phyloP scores from a whole-genome alignment of 2,888 invertebrate genomes.

The Chelonus formosanus region DNA sequence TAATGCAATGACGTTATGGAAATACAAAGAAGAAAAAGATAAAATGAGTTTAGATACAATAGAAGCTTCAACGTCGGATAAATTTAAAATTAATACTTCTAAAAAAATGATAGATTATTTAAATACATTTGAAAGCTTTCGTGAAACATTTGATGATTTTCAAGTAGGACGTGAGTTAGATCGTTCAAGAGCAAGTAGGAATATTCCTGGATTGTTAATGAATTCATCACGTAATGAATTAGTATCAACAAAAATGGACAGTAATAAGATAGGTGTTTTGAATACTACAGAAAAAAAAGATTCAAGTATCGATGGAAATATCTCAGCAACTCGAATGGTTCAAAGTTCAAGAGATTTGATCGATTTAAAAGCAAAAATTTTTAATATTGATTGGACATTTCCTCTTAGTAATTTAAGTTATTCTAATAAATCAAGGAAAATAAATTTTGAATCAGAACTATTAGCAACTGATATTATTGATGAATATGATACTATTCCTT shows the following conservation, averaged over 20 bases:
- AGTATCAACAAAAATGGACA: not conserved
- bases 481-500: constrained; percentile 37
- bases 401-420: not conserved
- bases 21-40: constrained; percentile 43
- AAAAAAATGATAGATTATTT: not conserved
- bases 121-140: constrained; percentile 3
- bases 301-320: too few relatives aligned
- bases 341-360: too few relatives aligned
- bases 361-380: too few relatives aligned
- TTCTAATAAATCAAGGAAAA: not conserved
- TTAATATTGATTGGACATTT: constrained; percentile 23
- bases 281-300: not conserved
- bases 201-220: constrained; percentile 4
- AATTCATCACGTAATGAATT: not conserved
- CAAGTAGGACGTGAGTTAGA: constrained; percentile 24
- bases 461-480: constrained; percentile 37
- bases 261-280: not conserved
- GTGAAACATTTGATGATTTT: constrained; percentile 15
- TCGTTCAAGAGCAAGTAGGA: constrained; percentile 12
- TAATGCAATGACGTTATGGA: constrained; percentile 45
- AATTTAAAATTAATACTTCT: not conserved
- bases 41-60: constrained; percentile 23
- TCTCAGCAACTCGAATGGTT: too few relatives aligned
- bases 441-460: not conserved
- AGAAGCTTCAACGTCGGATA: not conserved